Conservation (phyloP, 92 coral and sea anemone genomes). For the Zoanthus solanderi region DNA sequence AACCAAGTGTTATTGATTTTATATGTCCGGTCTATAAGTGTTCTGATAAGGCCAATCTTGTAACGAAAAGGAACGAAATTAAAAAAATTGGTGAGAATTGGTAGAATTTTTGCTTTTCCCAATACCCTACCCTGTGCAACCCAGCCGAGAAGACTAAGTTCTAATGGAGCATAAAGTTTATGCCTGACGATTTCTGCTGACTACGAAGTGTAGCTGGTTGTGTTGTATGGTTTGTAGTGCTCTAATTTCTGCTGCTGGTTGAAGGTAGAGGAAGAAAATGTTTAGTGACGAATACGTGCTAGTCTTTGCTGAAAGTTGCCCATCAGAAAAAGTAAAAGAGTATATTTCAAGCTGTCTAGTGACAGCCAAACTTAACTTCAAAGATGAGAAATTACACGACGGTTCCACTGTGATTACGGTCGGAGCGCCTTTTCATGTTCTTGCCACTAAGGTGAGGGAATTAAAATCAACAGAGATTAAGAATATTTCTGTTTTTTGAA, state of each 20-base stretch:
- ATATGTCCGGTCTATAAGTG: too few species aligned
- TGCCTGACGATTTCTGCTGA: conserved; percentile 41
- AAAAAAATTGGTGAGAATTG: too few species aligned
- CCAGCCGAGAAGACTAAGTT: conserved; percentile 11
- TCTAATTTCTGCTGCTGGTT: background rate
- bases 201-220: background rate
- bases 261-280: conserved; percentile 6
- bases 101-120: too few species aligned
- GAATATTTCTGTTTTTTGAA: background rate
- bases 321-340: conserved; percentile 75
- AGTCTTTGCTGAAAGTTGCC: conserved; percentile 79
- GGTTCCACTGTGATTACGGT: conserved; percentile 74
- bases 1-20: too few species aligned
- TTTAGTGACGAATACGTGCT: conserved; percentile 66
- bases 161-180: background rate
- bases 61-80: too few species aligned
- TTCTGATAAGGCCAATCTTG: too few species aligned
- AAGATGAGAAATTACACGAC: conserved; percentile 68
- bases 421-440: conserved; percentile 74
- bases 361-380: conserved; percentile 57
- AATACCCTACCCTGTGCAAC: too few species aligned
- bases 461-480: background rate
- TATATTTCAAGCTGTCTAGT: conserved; percentile 78
- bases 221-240: background rate
- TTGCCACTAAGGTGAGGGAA: conserved; percentile 73